These are phyloP conservation scores for Cosmia trapezina DNA, from an alignment of 2,888 invertebrate species.

Conservation along the genomic window DNA sequence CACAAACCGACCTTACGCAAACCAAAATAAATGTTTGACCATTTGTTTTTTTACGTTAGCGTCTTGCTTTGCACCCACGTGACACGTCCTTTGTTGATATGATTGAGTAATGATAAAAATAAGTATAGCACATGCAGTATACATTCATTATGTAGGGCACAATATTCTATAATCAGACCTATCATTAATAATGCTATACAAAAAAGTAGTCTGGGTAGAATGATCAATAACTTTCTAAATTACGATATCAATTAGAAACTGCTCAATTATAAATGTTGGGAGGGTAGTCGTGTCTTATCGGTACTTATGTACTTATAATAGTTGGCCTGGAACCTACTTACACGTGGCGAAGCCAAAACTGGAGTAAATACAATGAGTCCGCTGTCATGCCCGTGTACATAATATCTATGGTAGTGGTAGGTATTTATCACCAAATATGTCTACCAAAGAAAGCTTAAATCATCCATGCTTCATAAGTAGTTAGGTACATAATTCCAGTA, in stretches of 20 bases:
- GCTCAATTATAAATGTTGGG: neutral
- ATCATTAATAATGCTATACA: constrained; percentile 1
- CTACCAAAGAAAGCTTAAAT: constrained; percentile 1
- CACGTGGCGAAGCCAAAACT: neutral
- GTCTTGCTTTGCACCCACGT: constrained; percentile 4
- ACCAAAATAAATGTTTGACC: neutral
- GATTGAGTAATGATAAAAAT: constrained; percentile 5
- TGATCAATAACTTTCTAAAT: constrained; percentile 5
- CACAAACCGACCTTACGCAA: neutral
- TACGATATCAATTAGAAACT: constrained; percentile 10
- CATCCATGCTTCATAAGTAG: constrained; percentile 1
- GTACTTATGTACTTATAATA: no score
- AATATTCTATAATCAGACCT: neutral
- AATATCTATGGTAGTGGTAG: constrained; percentile 9
- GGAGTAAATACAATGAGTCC: neutral
- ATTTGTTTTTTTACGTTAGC: constrained; percentile 1
- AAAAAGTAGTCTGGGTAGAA: neutral
- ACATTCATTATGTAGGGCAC: neutral
- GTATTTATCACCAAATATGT: neutral
- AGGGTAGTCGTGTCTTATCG: neutral
- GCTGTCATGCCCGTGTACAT: neutral
- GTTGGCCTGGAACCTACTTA: neutral
- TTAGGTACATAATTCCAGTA: constrained; percentile 8
- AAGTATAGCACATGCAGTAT: neutral
- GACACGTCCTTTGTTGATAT: neutral